These are phyloP conservation scores for Camptogramma bilineatum DNA, from an alignment of 2,888 invertebrate species.

Conservation along the genomic window DNA sequence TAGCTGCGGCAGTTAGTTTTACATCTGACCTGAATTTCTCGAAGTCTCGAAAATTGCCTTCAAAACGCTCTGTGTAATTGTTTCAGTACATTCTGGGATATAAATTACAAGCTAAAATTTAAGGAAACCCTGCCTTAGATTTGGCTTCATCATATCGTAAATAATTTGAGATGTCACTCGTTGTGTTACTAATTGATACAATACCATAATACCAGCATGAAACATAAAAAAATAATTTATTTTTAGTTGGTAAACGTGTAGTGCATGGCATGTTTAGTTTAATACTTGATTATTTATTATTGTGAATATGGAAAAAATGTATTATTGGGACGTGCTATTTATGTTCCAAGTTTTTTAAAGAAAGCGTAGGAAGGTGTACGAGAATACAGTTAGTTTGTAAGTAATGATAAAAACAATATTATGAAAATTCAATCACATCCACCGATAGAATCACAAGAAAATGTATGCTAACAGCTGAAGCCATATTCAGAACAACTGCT, in stretches of 20 bases:
- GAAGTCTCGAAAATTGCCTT: slow-evolving; percentile 13
- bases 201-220: neutral
- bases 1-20: slow-evolving; percentile 19
- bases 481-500: slow-evolving; percentile 49
- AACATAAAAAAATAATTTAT: neutral
- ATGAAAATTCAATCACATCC: neutral
- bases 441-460: neutral
- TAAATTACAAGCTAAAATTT: neutral
- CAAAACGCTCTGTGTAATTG: neutral
- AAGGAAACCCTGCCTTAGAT: neutral
- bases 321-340: too few species aligned
- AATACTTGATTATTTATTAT: too few species aligned
- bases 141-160: neutral
- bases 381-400: too few species aligned
- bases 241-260: neutral
- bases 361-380: too few species aligned
- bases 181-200: neutral
- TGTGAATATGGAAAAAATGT: too few species aligned
- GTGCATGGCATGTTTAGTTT: too few species aligned
- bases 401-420: neutral
- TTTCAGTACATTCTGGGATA: neutral
- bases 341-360: too few species aligned
- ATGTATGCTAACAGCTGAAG: slow-evolving; percentile 5
- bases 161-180: neutral
- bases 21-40: slow-evolving; percentile 21